Evolutionary conservation across 2,797 vertebrate genomes (phyloP), one percentile per base, ranked within the genome.

Genomic region (Ispidina picta): DNA sequence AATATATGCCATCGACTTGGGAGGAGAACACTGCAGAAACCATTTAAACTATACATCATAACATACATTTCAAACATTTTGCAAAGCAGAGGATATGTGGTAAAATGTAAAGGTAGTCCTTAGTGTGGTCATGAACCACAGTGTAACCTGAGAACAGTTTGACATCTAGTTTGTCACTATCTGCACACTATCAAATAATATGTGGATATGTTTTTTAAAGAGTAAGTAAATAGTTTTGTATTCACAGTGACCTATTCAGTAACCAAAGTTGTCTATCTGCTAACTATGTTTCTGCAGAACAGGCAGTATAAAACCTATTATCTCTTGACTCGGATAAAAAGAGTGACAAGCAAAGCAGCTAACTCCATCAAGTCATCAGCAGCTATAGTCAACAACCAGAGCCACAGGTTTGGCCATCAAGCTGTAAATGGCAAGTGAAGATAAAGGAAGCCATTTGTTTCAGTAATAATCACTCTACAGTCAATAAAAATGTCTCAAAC

Each of bases 401-500:
- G 52, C 58, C 58, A 54, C 20, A 79, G 29, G 18, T 83, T 66
- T 83, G 48, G 11, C 29, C 54, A 83, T 81, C 72, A 89, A 86
- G 73, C 22, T 2, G 0, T 74, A 90, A 92, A 44, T 29, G 37
- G 16, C 39, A 93, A 93, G 33, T 46, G 29, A 92, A 85, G 33
- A 75, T 31, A 91, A 93, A 89, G 37, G n/a, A 68, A 86, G 12
- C 2, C 28, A 64, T 91, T 90, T 90, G 22, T 89, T 86, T 84
- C 12, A n/a, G 46, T 56, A 94, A 86, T 81, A 86, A 88, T n/a
- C 18, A 84, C 39, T 28, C 2, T 48, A 33, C 13, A 83, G 63
- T 93, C 83, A 77, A 90, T 92, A 95, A 76, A 25, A 74, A 66
- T 44, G 22, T 71, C 22, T 44, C 76, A 94, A 74, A 88, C 56